phyloP scores from a whole-genome alignment of 2,113 vertebrate species.

The Bos taurus region ARS-UCD2.0 NC_037349.1:29545001-29545500 shows the following conservation, averaged over 20 bases:
- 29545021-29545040: background rate
- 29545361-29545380: background rate
- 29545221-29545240: background rate
- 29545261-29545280: background rate
- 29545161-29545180: background rate
- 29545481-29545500: background rate
- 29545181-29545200: background rate
- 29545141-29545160: background rate
- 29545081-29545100: background rate
- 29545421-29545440: background rate
- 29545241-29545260: background rate
- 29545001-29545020: fast-evolving
- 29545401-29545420: background rate
- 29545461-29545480: background rate
- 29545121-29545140: background rate
- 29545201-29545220: background rate
- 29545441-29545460: background rate
- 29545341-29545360: background rate
- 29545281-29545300: background rate
- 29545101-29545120: background rate
- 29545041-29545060: background rate
- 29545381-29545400: background rate
- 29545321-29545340: background rate
- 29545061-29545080: background rate
- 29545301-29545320: background rate